Conservation (phyloP, 2,888 invertebrate species). For the Cecidostiba fungosa region DNA sequence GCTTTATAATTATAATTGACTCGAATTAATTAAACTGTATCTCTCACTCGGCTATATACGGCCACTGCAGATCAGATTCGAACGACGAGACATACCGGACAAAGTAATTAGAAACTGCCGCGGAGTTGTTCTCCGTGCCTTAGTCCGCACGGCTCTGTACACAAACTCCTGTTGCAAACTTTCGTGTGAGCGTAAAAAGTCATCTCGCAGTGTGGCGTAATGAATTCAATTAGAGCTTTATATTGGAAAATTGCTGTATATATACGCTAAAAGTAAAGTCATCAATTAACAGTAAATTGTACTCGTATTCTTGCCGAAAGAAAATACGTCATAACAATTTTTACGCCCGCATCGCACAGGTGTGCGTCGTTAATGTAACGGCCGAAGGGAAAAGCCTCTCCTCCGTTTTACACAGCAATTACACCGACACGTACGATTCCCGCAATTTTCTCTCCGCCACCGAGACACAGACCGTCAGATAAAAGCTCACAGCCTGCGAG, state of each 20-base stretch:
- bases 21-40: slow-evolving; percentile 28
- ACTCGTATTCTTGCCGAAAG: too few relatives aligned
- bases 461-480: not conserved
- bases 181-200: not conserved
- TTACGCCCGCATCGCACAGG: not conserved
- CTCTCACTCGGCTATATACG: not conserved
- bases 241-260: too few relatives aligned
- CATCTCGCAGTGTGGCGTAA: too few relatives aligned
- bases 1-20: not conserved
- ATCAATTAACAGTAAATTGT: too few relatives aligned
- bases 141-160: too few relatives aligned
- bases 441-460: not conserved
- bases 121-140: not conserved
- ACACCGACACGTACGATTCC: not conserved
- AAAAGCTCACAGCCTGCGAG: slow-evolving; percentile 22
- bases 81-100: slow-evolving; percentile 37
- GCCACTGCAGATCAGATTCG: slow-evolving; percentile 27
- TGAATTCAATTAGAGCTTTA: not conserved
- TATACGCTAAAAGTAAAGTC: too few relatives aligned
- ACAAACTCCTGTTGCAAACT: not conserved
- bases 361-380: too few relatives aligned
- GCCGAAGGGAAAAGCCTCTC: too few relatives aligned
- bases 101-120: slow-evolving; percentile 43
- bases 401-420: not conserved
- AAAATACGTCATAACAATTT: too few relatives aligned